A percentile compares a stretch with the other conserved stretches of the same genome.
Conservation (phyloP, 2,888 invertebrate species). For the Noctua janthe region DNA sequence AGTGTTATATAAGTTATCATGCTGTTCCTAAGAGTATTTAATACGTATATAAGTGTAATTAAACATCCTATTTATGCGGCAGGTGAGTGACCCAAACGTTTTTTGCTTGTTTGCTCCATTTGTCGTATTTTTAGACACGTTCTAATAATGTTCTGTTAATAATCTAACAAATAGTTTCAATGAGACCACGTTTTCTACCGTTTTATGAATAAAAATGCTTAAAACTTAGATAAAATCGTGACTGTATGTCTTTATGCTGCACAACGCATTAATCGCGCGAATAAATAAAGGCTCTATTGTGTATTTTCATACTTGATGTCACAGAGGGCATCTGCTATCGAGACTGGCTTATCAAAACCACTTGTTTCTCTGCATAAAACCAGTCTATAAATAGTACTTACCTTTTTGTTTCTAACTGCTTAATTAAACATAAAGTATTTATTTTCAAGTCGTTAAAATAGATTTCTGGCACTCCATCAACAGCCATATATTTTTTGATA, state of each 20-base stretch:
- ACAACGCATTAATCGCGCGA: not conserved
- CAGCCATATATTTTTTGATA: not conserved
- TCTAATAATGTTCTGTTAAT: constrained; percentile 9
- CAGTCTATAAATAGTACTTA: not conserved
- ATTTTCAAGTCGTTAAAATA: not conserved
- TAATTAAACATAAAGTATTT: not conserved
- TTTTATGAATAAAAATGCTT: constrained; percentile 28
- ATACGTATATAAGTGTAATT: constrained; percentile 72
- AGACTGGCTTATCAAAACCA: constrained; percentile 40
- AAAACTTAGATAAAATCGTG: not conserved
- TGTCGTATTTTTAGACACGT: constrained; percentile 46
- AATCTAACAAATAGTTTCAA: not conserved
- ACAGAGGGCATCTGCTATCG: constrained; percentile 46
- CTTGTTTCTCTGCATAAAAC: constrained; percentile 8
- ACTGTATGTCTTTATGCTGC: not conserved
- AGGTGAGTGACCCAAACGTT: constrained; percentile 78
- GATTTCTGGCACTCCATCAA: not conserved
- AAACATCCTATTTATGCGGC: constrained; percentile 72
- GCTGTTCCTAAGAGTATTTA: constrained; percentile 77
- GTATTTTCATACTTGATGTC: constrained; percentile 20
- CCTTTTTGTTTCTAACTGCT: not conserved
- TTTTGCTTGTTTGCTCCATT: constrained; percentile 23
- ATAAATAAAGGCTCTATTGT: constrained; percentile 1
- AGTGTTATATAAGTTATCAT: constrained; percentile 82
- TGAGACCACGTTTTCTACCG: not conserved